phyloP scores from a whole-genome alignment of 64 coral and sea anemone species.

The Stylophora pistillata region DNA sequence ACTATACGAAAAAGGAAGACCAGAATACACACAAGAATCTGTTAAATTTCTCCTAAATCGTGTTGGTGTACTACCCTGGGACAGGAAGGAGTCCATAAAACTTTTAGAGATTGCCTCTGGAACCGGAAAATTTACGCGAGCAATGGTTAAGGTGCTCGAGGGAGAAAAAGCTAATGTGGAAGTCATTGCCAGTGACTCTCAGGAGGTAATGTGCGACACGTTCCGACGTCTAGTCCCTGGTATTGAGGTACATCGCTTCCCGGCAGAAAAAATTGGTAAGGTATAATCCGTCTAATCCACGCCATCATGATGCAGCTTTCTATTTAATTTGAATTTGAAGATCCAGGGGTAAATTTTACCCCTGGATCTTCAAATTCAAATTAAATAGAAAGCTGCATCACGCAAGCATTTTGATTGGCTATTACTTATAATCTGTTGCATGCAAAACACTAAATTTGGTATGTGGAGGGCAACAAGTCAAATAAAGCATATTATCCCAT shows the following conservation, averaged over 20 bases:
- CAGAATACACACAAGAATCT: conserved; percentile 73
- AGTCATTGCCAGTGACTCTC: conserved; percentile 72
- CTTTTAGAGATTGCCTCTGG: conserved; percentile 87
- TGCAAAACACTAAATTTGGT: too few species aligned
- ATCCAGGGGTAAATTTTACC: too few species aligned
- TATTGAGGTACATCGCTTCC: conserved; percentile 61
- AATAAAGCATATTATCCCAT: too few species aligned
- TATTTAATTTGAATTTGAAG: too few species aligned
- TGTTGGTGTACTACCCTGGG: conserved; percentile 33
- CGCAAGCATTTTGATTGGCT: too few species aligned
- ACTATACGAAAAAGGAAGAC: conserved; percentile 84
- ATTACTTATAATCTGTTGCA: too few species aligned
- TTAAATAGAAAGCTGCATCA: too few species aligned
- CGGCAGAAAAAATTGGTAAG: conserved; percentile 72
- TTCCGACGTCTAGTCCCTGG: conserved; percentile 62
- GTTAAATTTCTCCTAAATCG: conserved; percentile 72
- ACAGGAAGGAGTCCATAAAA: conserved; percentile 25
- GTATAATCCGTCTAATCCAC: neutral
- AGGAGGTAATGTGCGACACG: conserved; percentile 69
- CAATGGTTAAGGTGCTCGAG: conserved; percentile 34
- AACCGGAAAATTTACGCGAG: conserved; percentile 86
- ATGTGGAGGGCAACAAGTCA: too few species aligned
- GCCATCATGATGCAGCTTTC: neutral
- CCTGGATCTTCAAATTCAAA: too few species aligned
- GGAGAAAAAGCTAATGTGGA: conserved; percentile 23